Evolutionary conservation across 2,888 invertebrate species (phyloP).

Genomic region (Hyposoter didymator): DNA sequence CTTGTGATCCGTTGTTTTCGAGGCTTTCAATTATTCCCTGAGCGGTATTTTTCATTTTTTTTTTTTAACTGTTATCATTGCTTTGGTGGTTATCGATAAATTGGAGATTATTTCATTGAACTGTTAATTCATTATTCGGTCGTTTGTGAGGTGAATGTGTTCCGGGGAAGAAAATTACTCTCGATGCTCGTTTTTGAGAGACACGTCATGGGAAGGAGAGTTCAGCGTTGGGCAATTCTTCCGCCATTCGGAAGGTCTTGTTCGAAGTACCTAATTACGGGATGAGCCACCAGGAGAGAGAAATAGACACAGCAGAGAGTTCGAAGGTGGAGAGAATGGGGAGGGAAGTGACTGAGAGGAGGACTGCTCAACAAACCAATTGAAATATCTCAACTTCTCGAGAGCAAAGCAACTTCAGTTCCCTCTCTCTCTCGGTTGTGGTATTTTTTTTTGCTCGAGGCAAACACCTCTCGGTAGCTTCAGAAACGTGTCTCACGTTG

Average conservation of each 20-base stretch:
- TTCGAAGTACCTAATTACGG: conserved; percentile 73
- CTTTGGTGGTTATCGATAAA: background rate
- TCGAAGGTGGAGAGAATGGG: background rate
- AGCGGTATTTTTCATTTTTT: too few relatives aligned
- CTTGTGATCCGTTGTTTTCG: background rate
- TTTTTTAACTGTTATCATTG: background rate
- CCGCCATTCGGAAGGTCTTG: conserved; percentile 65
- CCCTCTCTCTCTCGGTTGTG: conserved; percentile 20
- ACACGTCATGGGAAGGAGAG: background rate
- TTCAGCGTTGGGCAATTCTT: conserved; percentile 46
- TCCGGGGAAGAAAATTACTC: background rate
- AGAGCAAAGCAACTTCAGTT: conserved; percentile 39
- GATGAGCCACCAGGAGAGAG: conserved; percentile 29
- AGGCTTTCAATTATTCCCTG: background rate
- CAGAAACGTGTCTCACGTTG: conserved; percentile 37
- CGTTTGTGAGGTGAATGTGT: too few relatives aligned
- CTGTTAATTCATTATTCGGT: background rate
- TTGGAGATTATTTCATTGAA: background rate
- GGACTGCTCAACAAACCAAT: conserved; percentile 64
- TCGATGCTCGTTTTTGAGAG: background rate
- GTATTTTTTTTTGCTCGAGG: conserved; percentile 31
- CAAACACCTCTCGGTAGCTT: conserved; percentile 44
- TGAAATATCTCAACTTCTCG: conserved; percentile 72
- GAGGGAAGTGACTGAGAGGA: conserved; percentile 20
- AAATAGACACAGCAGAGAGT: background rate